phyloP scores from a whole-genome alignment of 2,113 vertebrate genomes.

The Chloroceryle aenea region DNA sequence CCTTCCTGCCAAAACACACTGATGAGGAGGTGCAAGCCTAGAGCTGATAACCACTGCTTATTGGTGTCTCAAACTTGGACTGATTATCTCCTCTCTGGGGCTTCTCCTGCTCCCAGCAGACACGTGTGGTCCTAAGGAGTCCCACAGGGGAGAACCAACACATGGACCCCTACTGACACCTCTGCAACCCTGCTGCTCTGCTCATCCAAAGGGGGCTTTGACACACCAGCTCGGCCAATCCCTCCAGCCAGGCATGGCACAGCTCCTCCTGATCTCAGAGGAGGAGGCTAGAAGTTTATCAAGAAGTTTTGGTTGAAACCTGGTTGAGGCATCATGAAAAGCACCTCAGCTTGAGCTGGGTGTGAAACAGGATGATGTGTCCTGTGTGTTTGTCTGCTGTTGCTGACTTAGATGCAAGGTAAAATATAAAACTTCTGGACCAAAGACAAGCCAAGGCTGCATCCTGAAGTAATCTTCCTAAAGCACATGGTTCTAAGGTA shows the following conservation, averaged over 20 bases:
- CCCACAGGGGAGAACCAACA: rapidly evolving
- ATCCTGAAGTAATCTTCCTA: too few species aligned
- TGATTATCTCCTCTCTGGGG: rapidly evolving
- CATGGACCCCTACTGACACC: neutral
- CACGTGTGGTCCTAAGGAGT: rapidly evolving
- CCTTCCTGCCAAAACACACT: neutral
- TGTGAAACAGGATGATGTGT: too few species aligned
- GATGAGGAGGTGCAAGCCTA: neutral
- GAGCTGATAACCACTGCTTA: neutral
- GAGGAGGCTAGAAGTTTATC: neutral
- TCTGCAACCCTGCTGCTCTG: too few species aligned
- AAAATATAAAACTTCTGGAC: neutral
- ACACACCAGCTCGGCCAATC: neutral
- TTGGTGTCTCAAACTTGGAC: neutral
- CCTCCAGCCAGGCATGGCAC: neutral
- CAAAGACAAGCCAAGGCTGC: too few species aligned
- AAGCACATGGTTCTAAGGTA: too few species aligned
- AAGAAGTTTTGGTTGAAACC: neutral
- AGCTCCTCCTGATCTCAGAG: neutral
- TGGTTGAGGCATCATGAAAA: neutral
- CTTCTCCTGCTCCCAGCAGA: neutral
- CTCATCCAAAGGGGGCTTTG: too few species aligned
- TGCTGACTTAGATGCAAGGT: too few species aligned
- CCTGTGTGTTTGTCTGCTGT: too few species aligned
- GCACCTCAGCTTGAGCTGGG: too few species aligned